These are phyloP conservation scores for Brachionus rotundiformis DNA, from an alignment of 1,140 invertebrate species.

Conservation along the genomic window DNA sequence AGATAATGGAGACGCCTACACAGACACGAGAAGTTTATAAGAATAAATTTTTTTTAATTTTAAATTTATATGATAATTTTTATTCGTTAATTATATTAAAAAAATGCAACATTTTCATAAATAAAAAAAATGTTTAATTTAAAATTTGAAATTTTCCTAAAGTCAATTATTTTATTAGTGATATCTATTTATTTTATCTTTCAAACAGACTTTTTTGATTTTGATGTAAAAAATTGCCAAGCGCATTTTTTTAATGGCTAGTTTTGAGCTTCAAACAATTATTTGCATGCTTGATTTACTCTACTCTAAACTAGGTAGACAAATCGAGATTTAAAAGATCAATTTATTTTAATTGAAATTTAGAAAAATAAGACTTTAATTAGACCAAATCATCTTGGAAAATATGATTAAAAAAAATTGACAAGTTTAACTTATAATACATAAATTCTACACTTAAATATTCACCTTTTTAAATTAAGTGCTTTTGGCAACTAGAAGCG, in stretches of 20 bases:
- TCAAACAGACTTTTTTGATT: neutral
- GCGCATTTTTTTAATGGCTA: neutral
- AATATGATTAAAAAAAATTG: no score
- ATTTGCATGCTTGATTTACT: neutral
- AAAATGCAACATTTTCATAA: neutral
- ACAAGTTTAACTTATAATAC: neutral
- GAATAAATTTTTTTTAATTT: neutral
- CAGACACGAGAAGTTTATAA: neutral
- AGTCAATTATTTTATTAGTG: neutral
- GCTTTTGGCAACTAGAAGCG: neutral
- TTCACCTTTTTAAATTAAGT: neutral
- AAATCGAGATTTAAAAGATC: neutral
- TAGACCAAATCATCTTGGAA: no score
- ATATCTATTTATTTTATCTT: neutral
- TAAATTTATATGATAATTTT: neutral
- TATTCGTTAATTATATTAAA: neutral
- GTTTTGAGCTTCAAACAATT: neutral
- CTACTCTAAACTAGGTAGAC: neutral
- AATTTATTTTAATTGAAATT: neutral
- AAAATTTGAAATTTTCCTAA: neutral
- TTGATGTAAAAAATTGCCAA: neutral
- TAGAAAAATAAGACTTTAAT: neutral
- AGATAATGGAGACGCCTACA: constrained; percentile 46
- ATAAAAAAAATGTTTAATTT: neutral
- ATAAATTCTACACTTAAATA: neutral